These are phyloP conservation scores for Salvelinus alpinus DNA, from an alignment of 2,113 vertebrate genomes.

Conservation along the genomic window DNA sequence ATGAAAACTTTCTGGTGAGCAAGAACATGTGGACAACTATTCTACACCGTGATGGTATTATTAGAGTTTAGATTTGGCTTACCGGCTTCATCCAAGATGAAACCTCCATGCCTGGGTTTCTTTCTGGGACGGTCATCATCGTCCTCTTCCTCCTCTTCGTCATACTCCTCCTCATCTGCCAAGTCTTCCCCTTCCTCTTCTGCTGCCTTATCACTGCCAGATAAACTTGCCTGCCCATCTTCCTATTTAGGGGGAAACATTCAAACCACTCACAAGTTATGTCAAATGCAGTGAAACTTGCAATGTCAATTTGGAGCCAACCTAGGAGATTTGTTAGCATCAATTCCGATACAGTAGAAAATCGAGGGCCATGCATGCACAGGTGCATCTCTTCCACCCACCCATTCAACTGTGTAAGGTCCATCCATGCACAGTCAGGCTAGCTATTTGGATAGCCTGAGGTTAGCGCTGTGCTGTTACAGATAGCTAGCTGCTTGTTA, in stretches of 20 bases:
- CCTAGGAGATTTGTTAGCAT: no score
- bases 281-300: neutral
- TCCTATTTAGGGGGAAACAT: constrained; percentile 61
- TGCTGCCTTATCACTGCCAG: constrained; percentile 86
- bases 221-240: constrained; percentile 76
- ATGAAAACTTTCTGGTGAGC: neutral
- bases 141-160: constrained; percentile 91
- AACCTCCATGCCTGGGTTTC: constrained; percentile 85
- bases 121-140: constrained; percentile 89
- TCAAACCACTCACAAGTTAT: neutral
- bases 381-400: neutral
- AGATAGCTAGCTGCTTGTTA: no score
- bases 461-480: no score
- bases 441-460: neutral
- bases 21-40: no score
- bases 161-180: constrained; percentile 79
- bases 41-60: no score
- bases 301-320: neutral
- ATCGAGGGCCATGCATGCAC: neutral
- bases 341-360: neutral
- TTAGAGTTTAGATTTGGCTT: constrained; percentile 6
- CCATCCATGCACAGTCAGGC: neutral
- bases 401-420: neutral
- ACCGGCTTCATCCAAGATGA: constrained; percentile 93
- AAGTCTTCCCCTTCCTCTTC: constrained; percentile 88